Percentiles rank a stretch among this genome's conserved stretches.
These are phyloP conservation scores for Schizopygopsis pylzovi DNA, from an alignment of 2,797 vertebrate genomes.

Conservation along the genomic window DNA sequence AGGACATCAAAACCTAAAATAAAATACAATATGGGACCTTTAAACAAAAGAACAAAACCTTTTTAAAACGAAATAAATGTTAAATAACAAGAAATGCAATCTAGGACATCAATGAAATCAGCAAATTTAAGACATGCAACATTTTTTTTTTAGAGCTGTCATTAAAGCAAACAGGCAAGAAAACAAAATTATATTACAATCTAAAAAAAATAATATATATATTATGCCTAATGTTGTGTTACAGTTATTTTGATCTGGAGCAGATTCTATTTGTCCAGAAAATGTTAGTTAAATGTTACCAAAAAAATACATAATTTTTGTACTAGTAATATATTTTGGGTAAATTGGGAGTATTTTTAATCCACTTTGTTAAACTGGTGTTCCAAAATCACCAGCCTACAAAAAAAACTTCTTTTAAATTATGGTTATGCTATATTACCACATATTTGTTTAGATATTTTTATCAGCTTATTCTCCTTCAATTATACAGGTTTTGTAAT, in stretches of 20 bases:
- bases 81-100: not conserved
- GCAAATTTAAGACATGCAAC: not conserved
- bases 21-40: too few species aligned
- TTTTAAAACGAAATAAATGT: not conserved
- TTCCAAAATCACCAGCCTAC: not conserved
- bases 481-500: not conserved
- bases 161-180: not conserved
- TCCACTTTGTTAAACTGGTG: not conserved
- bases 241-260: too few species aligned
- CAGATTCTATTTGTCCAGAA: too few species aligned
- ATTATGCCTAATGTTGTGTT: too few species aligned
- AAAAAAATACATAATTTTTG: not conserved
- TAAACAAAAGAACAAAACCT: not conserved
- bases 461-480: not conserved
- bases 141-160: not conserved
- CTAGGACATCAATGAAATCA: not conserved
- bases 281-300: too few species aligned
- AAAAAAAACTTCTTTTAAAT: not conserved
- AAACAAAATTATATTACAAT: not conserved
- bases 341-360: not conserved
- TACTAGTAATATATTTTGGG: not conserved
- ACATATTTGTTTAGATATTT: not conserved
- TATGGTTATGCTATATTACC: not conserved
- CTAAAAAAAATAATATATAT: not conserved
- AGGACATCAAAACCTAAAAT: too few species aligned